Evolutionary conservation across 1,140 invertebrate species (phyloP), one percentile per base, ranked within the genome.

Genomic region (Caenorhabditis inopinata): DNA sequence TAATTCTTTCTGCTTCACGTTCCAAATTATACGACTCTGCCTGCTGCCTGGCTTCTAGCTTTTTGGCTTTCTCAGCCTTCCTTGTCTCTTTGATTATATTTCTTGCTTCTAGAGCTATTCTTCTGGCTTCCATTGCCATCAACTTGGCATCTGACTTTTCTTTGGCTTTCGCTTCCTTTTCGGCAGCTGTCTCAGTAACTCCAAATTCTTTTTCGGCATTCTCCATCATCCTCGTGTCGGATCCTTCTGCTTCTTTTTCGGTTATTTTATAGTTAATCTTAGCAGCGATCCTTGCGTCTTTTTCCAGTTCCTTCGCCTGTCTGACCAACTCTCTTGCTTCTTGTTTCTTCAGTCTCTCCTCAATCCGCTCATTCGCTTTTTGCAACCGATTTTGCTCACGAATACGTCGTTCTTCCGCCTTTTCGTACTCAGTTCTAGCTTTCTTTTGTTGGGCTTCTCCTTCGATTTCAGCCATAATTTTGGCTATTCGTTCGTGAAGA

Each of bases 381-480:
- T 68, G 58, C 6, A 68, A 18, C 23, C 58, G 29, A 38, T 9
- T 21, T 9, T 42, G 25, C 38, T 68, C 58, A 16, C 58, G 32
- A 68, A 68, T 16, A 11, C 32, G 11, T 27, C n/a, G 12, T 38
- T 68, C 58, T 18, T 68, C 58, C 6, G 42, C 23, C 48, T 75
- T 75, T 12, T 75, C 46, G 11, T 38, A 32, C 1, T 51, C 32
- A 11, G 11, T 12, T 21, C 53, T 76, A 14, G 46, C 75, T 12
- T 38, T 47, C 27, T 51, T 73, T 7, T 35, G 25, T 25, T 74
- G n/a, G 12, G 21, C 46, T n/a, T 79, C 68, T 21, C 74, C 78
- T n/a, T 73, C 78, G 2, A 79, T 79, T 46, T 79, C 78, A 16
- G 35, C 23, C 62, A 49, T 51, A 42, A 79, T 2, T 51, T 51